phyloP scores from a whole-genome alignment of 2,113 vertebrate species.

The Chaetodon trifascialis region DNA sequence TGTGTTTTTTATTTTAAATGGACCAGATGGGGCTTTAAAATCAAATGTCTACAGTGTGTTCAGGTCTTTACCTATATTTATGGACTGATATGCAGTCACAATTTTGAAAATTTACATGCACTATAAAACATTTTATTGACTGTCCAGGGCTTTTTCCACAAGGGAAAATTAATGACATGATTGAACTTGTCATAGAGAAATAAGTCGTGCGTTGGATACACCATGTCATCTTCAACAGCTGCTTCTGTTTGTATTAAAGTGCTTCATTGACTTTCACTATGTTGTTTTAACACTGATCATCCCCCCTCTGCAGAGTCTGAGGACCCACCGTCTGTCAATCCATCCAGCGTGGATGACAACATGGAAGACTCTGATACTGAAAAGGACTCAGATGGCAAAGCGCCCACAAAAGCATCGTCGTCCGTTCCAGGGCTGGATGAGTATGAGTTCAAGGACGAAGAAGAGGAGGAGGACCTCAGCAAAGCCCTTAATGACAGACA shows the following conservation, averaged over 20 bases:
- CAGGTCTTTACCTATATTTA: background rate
- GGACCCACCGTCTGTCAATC: constrained; percentile 93
- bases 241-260: background rate
- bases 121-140: background rate
- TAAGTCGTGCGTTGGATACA: background rate
- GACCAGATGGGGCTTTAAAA: background rate
- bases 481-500: constrained; percentile 93
- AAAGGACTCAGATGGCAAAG: constrained; percentile 92
- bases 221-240: background rate
- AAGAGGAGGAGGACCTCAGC: constrained; percentile 90
- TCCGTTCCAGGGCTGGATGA: constrained; percentile 92
- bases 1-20: background rate
- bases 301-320: constrained; percentile 90
- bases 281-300: background rate
- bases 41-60: background rate
- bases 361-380: constrained; percentile 94
- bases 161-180: background rate
- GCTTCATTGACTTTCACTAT: background rate
- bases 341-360: constrained; percentile 95
- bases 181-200: background rate
- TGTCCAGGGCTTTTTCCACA: background rate
- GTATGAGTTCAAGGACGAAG: constrained; percentile 97
- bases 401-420: constrained; percentile 86
- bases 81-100: background rate
- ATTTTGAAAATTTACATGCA: background rate